These are phyloP conservation scores for Parapristionchus giblindavisi DNA, from an alignment of 2,888 invertebrate species.

Conservation along the genomic window DNA sequence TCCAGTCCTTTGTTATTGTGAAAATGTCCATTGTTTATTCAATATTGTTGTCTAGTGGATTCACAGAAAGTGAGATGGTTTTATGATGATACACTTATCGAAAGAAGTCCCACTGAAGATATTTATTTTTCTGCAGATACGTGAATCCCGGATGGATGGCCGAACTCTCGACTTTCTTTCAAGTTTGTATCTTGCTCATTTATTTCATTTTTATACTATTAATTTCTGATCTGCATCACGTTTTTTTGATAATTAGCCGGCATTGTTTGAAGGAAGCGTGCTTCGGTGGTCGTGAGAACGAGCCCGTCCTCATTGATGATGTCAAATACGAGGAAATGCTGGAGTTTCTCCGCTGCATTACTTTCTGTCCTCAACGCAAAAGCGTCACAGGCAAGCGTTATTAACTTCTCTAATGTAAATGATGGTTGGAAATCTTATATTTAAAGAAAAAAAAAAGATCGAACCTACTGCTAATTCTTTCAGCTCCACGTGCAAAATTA, in stretches of 20 bases:
- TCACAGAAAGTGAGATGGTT: no score
- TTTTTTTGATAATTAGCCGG: no score
- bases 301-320: slow-evolving; percentile 50
- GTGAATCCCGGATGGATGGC: slow-evolving; percentile 62
- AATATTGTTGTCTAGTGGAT: no score
- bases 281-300: slow-evolving; percentile 41
- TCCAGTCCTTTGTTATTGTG: no score
- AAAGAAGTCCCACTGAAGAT: no score
- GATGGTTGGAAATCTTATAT: not conserved
- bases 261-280: slow-evolving; percentile 9
- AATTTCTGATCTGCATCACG: no score
- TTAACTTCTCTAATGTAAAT: not conserved
- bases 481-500: not conserved
- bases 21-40: not conserved
- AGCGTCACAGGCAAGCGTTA: slow-evolving; percentile 48
- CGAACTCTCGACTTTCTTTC: slow-evolving; percentile 59
- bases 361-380: slow-evolving; percentile 61
- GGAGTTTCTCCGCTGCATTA: slow-evolving; percentile 60
- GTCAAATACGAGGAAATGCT: slow-evolving; percentile 52
- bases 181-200: not conserved
- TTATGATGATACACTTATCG: no score
- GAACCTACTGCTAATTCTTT: not conserved
- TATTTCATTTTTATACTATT: not conserved
- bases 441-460: not conserved
- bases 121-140: slow-evolving; percentile 43